A percentile compares a stretch with the other conserved stretches of the same genome.
Evolutionary conservation across 2,113 vertebrate species (phyloP).

Genomic region (Pogonocichla stellata): DNA sequence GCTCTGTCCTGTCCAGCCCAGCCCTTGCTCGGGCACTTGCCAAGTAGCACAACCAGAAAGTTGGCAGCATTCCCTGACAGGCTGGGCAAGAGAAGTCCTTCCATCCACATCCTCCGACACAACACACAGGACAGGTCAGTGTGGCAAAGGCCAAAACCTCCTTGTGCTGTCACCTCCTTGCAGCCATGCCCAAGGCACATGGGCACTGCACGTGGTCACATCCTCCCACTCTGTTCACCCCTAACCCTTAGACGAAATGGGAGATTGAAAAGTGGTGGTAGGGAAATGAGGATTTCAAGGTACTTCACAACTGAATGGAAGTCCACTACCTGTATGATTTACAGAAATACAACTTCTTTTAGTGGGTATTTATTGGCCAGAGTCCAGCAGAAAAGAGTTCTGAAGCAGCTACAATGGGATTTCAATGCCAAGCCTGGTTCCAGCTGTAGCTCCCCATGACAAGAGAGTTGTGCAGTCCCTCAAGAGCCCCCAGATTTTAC

Average conservation of each 20-base stretch:
- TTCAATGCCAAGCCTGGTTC: not conserved
- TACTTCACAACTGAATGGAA: not conserved
- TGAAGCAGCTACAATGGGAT: not conserved
- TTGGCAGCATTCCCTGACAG: not conserved
- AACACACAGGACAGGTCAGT: fast-evolving
- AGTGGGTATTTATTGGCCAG: not conserved
- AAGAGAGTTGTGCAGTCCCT: not conserved
- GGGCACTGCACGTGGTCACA: not conserved
- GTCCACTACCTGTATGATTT: not conserved
- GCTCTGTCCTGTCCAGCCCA: slow-evolving; percentile 34
- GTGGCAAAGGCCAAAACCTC: not conserved
- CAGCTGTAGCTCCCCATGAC: not conserved
- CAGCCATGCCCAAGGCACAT: not conserved
- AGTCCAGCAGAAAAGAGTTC: not conserved
- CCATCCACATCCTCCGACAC: not conserved
- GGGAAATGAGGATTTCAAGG: not conserved
- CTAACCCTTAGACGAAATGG: not conserved
- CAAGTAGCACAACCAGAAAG: not conserved
- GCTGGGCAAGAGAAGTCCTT: not conserved
- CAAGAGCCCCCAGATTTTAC: not conserved
- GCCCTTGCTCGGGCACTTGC: not conserved
- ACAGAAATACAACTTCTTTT: not conserved
- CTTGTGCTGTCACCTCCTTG: not conserved
- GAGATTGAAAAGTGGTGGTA: not conserved
- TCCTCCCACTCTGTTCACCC: not conserved